Conservation (phyloP, 2,888 invertebrate species). For the Diplazon laetatorius region DNA sequence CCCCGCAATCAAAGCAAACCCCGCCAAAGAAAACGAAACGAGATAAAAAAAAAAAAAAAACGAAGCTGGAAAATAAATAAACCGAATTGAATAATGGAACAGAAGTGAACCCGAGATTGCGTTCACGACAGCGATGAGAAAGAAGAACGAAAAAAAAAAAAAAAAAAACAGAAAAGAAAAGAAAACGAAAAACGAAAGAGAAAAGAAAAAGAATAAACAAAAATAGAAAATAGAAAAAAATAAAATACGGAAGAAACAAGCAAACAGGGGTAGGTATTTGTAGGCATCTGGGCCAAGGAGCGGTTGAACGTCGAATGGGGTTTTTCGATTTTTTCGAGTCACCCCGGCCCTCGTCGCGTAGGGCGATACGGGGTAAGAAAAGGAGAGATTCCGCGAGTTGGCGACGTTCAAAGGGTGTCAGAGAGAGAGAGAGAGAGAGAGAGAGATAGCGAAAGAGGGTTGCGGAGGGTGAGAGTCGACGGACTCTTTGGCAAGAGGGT, state of each 20-base stretch:
- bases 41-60: no score
- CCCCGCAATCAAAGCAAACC: neutral
- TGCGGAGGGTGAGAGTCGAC: constrained; percentile 10
- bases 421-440: neutral
- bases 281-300: constrained; percentile 35
- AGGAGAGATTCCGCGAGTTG: constrained; percentile 39
- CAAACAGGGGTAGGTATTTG: constrained; percentile 20
- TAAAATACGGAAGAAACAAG: neutral
- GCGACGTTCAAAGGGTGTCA: constrained; percentile 62
- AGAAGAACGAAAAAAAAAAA: constrained; percentile 6
- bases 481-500: no score
- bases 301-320: constrained; percentile 28
- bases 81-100: constrained; percentile 29
- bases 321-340: constrained; percentile 46
- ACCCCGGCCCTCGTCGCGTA: constrained; percentile 48
- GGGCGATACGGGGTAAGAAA: constrained; percentile 19
- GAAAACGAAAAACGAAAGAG: neutral
- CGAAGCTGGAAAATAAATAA: neutral
- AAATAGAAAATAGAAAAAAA: constrained; percentile 16
- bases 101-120: constrained; percentile 33
- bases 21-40: no score
- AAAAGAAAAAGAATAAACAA: no score
- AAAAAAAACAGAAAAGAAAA: constrained; percentile 15
- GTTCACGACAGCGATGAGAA: constrained; percentile 16
- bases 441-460: constrained; percentile 53